Conservation (phyloP, 2,888 invertebrate species). For the Morpho achilles region DNA sequence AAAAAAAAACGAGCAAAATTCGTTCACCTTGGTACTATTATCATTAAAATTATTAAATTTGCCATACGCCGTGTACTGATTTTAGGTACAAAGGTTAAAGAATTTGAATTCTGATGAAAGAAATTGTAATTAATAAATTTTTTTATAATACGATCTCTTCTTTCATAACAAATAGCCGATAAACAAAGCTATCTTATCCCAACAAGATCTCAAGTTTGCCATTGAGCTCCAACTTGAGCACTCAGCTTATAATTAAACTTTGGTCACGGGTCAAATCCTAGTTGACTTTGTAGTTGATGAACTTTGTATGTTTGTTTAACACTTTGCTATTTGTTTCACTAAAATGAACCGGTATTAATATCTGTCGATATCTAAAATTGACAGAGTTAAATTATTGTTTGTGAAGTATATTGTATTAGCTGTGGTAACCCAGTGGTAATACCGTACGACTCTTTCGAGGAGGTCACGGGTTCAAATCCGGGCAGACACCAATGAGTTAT, state of each 20-base stretch:
- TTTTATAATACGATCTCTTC: background rate
- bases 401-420: no score
- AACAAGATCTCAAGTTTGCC: slow-evolving; percentile 11
- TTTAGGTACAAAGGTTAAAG: background rate
- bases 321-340: background rate
- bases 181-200: slow-evolving; percentile 9
- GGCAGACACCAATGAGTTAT: no score
- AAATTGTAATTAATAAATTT: no score
- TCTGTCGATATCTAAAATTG: no score
- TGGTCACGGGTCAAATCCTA: slow-evolving; percentile 14
- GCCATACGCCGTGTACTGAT: no score
- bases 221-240: slow-evolving; percentile 12
- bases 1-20: no score
- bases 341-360: background rate
- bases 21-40: no score
- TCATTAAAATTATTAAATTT: no score
- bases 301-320: slow-evolving; percentile 7
- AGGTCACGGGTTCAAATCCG: no score
- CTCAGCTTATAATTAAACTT: slow-evolving; percentile 16
- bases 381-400: no score
- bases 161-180: slow-evolving; percentile 4
- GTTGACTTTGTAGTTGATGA: slow-evolving; percentile 4
- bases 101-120: background rate
- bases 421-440: no score
- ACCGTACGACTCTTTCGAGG: no score